phyloP scores from a whole-genome alignment of 2,888 invertebrate species.

The Agrenia bidenticulata region DNA sequence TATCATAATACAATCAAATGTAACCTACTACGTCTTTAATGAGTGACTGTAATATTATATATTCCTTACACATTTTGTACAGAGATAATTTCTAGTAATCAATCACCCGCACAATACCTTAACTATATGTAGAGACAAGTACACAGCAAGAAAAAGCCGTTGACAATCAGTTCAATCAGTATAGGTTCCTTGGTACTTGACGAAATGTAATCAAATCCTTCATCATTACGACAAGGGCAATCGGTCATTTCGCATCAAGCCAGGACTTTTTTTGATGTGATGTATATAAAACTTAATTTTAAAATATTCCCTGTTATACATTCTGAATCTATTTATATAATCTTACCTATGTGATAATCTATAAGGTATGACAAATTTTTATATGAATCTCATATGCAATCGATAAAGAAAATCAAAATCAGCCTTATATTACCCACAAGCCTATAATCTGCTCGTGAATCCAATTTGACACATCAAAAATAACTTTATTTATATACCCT shows the following conservation, averaged over 20 bases:
- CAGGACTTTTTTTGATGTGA: constrained; percentile 39
- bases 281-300: constrained; percentile 39
- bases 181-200: constrained; percentile 14
- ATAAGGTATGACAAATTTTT: no score
- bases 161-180: constrained; percentile 49
- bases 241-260: constrained; percentile 10
- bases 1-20: constrained; percentile 3
- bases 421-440: no score
- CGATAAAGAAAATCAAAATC: no score
- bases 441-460: no score
- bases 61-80: neutral
- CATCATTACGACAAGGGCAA: constrained; percentile 2
- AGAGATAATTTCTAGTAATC: constrained; percentile 10
- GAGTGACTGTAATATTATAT: constrained; percentile 20
- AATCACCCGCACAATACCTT: constrained; percentile 10
- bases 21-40: constrained; percentile 13
- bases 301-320: no score
- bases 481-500: no score
- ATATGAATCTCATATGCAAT: no score
- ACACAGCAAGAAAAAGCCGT: constrained; percentile 40
- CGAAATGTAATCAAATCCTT: constrained; percentile 21
- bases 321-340: no score
- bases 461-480: no score
- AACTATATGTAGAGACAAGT: constrained; percentile 4
- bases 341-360: no score